Base-by-base conservation (phyloP, 2,113 vertebrate species). In the Amphiprion ocellaris region DNA sequence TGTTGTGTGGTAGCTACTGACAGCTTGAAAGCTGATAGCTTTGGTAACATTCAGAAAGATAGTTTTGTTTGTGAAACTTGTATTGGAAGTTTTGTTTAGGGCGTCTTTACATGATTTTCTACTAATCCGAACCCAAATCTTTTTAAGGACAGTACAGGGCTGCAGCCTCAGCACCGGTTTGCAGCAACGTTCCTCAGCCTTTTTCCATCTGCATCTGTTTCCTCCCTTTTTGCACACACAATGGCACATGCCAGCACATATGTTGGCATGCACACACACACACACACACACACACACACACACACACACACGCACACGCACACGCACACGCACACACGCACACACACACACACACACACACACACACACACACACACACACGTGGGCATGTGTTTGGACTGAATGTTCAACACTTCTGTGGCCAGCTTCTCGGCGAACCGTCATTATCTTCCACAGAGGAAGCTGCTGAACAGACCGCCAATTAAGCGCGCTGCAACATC, bases 391-490 rank as follows among this genome's bases (percentile, higher is more conserved):
- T 60, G 16, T 79, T 77, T 64, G 68, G 55, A 56, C 41, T 55
- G 15, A 65, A 66, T 33, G 58, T 53, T 54, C 47, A 21, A 71
- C 49, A 75, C 28, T 24, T 84, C 52, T 23, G 12, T 14, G 46
- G 21, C 68, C 83, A 80, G 69, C 59, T 67, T 74, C 59, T 62
- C 64, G 49, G 46, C 28, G 17, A 87, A 66, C 82, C 58, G 16
- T 79, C 71, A 82, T 87, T 87, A 80, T 87, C 50, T 77, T 88
- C 78, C 52, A 39, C 64, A 59, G 61, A 84, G 69, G 70, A 80
- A 71, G 79, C 62, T 63, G 68, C 50, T 47, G 47, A 81, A 79
- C 71, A 83, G 64, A 80, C 75, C 46, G 60, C 65, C 73, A 79
- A 87, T 89, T 81, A 63, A 68, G 44, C 39, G 10, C 72, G 58